Evolutionary conservation across 1,140 invertebrate genomes (phyloP).

Genomic region (Sesamia nonagrioides): DNA sequence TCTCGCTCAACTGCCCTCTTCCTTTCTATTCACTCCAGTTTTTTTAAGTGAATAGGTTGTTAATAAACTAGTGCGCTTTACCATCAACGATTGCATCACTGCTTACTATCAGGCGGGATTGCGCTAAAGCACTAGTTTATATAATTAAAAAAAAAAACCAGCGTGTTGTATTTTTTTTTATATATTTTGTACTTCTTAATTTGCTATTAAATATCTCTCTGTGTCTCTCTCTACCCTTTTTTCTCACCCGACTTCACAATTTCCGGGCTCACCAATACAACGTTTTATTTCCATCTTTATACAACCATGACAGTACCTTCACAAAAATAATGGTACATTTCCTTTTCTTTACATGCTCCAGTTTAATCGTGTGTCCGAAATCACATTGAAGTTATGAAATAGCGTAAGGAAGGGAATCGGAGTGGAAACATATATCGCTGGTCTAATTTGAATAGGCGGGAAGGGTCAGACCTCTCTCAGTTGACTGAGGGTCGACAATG

Average conservation of each 20-base stretch:
- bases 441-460: slow-evolving; percentile 69
- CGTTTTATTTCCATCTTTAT: slow-evolving; percentile 3
- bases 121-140: no score
- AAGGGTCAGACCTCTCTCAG: slow-evolving; percentile 57
- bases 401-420: slow-evolving; percentile 51
- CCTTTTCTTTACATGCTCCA: slow-evolving; percentile 51
- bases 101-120: no score
- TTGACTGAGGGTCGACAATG: slow-evolving; percentile 64
- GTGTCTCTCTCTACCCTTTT: no score
- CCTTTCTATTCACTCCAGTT: no score
- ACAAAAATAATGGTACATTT: neutral
- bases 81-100: no score
- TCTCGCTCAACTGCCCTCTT: no score
- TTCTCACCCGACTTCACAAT: slow-evolving; percentile 1
- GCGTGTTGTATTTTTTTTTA: no score
- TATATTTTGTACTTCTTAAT: no score
- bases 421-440: slow-evolving; percentile 59
- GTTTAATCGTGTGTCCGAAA: slow-evolving; percentile 65
- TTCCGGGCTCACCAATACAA: neutral
- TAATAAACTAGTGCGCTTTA: no score
- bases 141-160: no score
- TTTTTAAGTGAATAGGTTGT: no score
- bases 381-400: slow-evolving; percentile 64
- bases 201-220: neutral
- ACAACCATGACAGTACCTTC: slow-evolving; percentile 6